Base-by-base conservation (phyloP, 2,113 vertebrate genomes). In the Ranitomeya variabilis region DNA sequence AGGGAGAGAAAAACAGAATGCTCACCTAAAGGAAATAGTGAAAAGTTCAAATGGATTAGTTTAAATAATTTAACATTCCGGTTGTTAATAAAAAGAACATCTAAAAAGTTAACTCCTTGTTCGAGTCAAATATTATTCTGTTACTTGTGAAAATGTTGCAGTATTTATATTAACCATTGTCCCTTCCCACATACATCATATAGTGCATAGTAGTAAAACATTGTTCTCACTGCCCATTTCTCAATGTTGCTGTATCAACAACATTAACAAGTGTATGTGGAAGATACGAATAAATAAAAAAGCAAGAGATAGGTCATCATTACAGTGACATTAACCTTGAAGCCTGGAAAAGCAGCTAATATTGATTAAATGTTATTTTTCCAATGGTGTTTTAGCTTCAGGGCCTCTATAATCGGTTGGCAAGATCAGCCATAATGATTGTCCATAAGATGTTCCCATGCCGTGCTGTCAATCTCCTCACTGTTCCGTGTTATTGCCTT, bases 331-430 rank as follows among this genome's bases (percentile, higher is more conserved):
- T 85, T 89, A 89, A 89, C 87, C 81, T 89, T 89, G 87, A 85
- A 84, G 82, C 87, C 77, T 85, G 82, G 87, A 84, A 88, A 89
- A 85, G 73, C 87, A 79, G 87, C 86, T 80, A 21, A 45, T 89
- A 89, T 89, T 89, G 87, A 89, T 89, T 89, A 89, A 84, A 89
- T 88, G 87, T 69, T 84, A 85, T 89, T 82, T 89, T 84, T 89
- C 82, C 82, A 79, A 77, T 89, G 87, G 73, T 79, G 81, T 85
- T 82, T 55, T 88, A 85, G 87, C 87, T 89, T 51, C 82, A 69
- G 82, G 87, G 60, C 87, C 31, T 89, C 21, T 83, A 85, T 89
- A 85, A 73, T 84, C 87, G 57, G 74, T 54, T 66, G 57, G 80
- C 59, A 19, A 79, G 82, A 89, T 78, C 82, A 79, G 81, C 13